Percentiles rank a stretch among this genome's conserved stretches.
Conservation (phyloP, 2,797 vertebrate species). For the Tenualosa thibaudeaui region DNA sequence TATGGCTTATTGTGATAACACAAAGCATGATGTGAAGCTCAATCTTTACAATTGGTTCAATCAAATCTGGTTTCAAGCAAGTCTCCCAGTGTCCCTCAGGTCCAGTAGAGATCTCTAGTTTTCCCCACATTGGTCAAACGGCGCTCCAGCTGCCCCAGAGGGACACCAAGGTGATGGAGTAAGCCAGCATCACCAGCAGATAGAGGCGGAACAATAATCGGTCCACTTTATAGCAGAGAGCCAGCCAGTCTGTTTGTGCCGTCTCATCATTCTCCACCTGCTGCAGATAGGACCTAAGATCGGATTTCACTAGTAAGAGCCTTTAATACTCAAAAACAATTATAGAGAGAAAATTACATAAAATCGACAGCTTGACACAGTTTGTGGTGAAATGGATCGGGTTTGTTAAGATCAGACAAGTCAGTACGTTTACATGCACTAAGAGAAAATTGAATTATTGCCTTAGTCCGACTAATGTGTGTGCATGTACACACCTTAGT, state of each 20-base stretch:
- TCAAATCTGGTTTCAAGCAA: not conserved
- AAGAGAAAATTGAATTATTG: too few relatives aligned
- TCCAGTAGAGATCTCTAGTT: not conserved
- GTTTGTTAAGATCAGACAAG: too few relatives aligned
- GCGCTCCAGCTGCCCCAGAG: constrained; percentile 83
- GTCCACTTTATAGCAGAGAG: constrained; percentile 79
- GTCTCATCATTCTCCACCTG: constrained; percentile 65
- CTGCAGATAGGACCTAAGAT: constrained; percentile 68
- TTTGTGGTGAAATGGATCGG: too few relatives aligned
- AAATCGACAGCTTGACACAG: too few relatives aligned
- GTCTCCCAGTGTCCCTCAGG: not conserved
- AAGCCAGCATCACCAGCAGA: constrained; percentile 72
- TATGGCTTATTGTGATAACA: not conserved
- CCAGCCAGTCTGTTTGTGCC: constrained; percentile 73
- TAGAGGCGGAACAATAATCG: constrained; percentile 78
- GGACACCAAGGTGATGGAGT: constrained; percentile 73
- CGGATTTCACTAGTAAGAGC: not conserved
- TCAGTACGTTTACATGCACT: too few relatives aligned
- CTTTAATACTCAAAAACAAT: not conserved
- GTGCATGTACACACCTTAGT: too few relatives aligned
- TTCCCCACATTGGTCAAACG: constrained; percentile 47
- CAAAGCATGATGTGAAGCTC: not conserved
- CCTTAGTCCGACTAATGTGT: too few relatives aligned
- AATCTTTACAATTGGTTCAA: not conserved
- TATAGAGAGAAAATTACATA: not conserved